Conservation (phyloP, 2,797 vertebrate genomes). For the Poecile montanus region DNA sequence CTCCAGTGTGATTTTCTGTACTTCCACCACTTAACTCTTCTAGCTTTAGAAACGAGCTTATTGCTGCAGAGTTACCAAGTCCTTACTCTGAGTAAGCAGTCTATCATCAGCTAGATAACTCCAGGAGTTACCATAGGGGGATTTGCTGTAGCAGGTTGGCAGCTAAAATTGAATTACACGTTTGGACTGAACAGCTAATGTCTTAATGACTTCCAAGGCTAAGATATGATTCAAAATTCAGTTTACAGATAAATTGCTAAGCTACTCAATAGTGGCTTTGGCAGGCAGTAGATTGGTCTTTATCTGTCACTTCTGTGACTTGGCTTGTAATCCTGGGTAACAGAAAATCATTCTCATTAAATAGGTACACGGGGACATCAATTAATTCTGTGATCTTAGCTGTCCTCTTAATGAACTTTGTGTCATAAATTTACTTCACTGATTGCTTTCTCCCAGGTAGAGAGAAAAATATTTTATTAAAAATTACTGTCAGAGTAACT, state of each 20-base stretch:
- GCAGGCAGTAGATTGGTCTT: constrained; percentile 60
- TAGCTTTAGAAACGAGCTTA: not conserved
- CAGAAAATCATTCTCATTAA: constrained; percentile 77
- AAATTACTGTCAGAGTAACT: not conserved
- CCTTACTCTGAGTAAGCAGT: not conserved
- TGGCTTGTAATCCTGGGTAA: constrained; percentile 55
- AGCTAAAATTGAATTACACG: not conserved
- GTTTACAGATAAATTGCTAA: constrained; percentile 61
- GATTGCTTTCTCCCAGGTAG: constrained; percentile 11
- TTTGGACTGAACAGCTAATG: constrained; percentile 33
- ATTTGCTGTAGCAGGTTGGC: constrained; percentile 7
- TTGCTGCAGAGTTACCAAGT: not conserved
- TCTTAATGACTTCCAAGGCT: constrained; percentile 58
- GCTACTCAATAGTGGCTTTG: constrained; percentile 10
- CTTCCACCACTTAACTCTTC: not conserved
- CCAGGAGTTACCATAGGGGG: not conserved
- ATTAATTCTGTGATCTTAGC: constrained; percentile 65
- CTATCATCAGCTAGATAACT: not conserved
- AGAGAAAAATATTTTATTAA: constrained; percentile 46
- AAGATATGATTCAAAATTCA: constrained; percentile 41
- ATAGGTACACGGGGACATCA: constrained; percentile 52
- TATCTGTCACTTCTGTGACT: constrained; percentile 60
- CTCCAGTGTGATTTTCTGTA: not conserved
- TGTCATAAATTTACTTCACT: constrained; percentile 58
- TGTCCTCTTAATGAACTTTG: constrained; percentile 66